phyloP scores from a whole-genome alignment of 2,888 invertebrate genomes.

The Auanema sp. region DNA sequence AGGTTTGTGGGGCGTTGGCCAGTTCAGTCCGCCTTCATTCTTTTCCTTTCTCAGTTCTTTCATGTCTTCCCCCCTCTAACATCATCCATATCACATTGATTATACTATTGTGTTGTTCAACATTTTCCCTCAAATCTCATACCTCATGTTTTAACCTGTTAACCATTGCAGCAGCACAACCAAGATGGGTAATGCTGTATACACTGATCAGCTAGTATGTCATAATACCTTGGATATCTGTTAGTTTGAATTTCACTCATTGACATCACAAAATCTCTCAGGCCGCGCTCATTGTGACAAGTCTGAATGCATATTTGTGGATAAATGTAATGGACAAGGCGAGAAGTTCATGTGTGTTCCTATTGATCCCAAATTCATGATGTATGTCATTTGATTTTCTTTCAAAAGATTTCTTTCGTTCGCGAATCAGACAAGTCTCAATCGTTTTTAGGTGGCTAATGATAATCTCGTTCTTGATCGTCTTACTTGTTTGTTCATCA shows the following conservation, averaged over 20 bases:
- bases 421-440: not conserved
- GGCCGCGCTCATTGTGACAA: constrained; percentile 49
- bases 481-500: constrained; percentile 46
- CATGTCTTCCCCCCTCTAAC: too few relatives aligned
- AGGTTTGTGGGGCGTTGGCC: too few relatives aligned
- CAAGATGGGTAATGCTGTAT: constrained; percentile 53
- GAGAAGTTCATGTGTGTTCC: constrained; percentile 48
- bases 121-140: too few relatives aligned
- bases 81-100: too few relatives aligned
- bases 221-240: constrained; percentile 55
- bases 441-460: constrained; percentile 49
- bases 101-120: too few relatives aligned
- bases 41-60: too few relatives aligned
- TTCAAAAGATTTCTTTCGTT: not conserved
- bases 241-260: constrained; percentile 23
- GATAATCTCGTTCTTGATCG: constrained; percentile 46
- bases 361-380: constrained; percentile 42
- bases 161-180: too few relatives aligned
- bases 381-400: constrained; percentile 22
- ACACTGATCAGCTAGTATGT: constrained; percentile 49
- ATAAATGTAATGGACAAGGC: constrained; percentile 48
- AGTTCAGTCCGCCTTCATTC: too few relatives aligned
- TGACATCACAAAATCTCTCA: constrained; percentile 10
- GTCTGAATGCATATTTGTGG: constrained; percentile 54
- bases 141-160: too few relatives aligned